Conservation (phyloP, 2,888 invertebrate genomes). For the Ametastegia equiseti region DNA sequence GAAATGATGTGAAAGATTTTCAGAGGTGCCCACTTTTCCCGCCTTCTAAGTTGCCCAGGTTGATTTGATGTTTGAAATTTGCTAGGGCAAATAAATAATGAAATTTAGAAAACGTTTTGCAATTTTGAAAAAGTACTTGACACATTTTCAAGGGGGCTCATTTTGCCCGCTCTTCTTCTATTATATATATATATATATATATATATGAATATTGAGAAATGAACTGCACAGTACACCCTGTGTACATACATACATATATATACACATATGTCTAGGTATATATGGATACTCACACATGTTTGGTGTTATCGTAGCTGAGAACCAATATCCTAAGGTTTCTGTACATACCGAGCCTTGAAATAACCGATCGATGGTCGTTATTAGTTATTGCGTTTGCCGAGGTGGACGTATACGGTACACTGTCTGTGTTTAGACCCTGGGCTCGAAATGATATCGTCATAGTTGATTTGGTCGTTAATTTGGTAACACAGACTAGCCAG, state of each 20-base stretch:
- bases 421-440: neutral
- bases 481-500: neutral
- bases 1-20: too few species aligned
- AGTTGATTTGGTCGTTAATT: neutral
- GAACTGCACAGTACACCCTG: neutral
- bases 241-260: neutral
- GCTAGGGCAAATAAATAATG: too few species aligned
- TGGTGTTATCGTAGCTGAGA: neutral
- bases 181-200: too few species aligned
- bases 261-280: neutral
- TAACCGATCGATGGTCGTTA: conserved; percentile 41
- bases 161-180: too few species aligned
- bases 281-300: neutral
- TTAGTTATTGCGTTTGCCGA: conserved; percentile 43
- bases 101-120: too few species aligned
- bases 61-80: too few species aligned
- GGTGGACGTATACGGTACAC: neutral
- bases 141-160: too few species aligned
- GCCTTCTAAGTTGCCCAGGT: too few species aligned
- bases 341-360: conserved; percentile 32
- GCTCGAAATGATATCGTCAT: neutral
- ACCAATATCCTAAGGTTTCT: conserved; percentile 31
- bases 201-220: too few species aligned
- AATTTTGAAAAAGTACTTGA: too few species aligned
- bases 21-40: too few species aligned